A percentile compares a stretch with the other conserved stretches of the same genome.
These are phyloP conservation scores for Perccottus glenii DNA, from an alignment of 2,113 vertebrate species.

Conservation along the genomic window DNA sequence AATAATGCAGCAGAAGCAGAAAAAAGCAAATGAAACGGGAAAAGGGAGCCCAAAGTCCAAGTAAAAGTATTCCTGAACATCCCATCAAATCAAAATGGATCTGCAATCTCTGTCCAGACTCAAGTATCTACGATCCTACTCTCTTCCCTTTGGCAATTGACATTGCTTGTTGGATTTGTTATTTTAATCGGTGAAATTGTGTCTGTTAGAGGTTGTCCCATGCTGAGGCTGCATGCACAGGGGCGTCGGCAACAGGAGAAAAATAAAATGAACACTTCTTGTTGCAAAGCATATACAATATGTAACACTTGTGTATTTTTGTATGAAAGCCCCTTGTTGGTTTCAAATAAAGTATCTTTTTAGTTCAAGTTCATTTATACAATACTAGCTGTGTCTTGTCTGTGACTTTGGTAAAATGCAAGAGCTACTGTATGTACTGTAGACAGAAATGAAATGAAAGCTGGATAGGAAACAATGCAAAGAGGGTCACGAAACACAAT, in stretches of 20 bases:
- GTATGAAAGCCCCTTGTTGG: constrained; percentile 73
- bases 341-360: constrained; percentile 81
- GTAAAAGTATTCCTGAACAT: constrained; percentile 61
- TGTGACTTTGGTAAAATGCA: neutral
- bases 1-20: constrained; percentile 97
- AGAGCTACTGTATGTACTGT: too few relatives aligned
- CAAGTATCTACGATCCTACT: constrained; percentile 62
- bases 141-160: constrained; percentile 66
- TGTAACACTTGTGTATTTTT: constrained; percentile 79
- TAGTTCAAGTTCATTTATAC: constrained; percentile 58
- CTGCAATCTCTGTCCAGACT: constrained; percentile 59
- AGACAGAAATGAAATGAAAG: too few relatives aligned
- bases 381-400: constrained; percentile 2
- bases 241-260: constrained; percentile 48
- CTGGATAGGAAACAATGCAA: too few relatives aligned
- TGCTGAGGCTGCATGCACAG: constrained; percentile 55
- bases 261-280: constrained; percentile 50
- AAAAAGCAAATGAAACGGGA: constrained; percentile 82
- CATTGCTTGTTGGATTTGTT: constrained; percentile 65
- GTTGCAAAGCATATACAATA: constrained; percentile 39
- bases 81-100: constrained; percentile 55
- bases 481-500: too few relatives aligned
- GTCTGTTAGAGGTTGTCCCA: constrained; percentile 50
- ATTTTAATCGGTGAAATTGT: constrained; percentile 56
- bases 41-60: constrained; percentile 59